Conservation (phyloP, 2,113 vertebrate genomes). For the Cnemophilus loriae region DNA sequence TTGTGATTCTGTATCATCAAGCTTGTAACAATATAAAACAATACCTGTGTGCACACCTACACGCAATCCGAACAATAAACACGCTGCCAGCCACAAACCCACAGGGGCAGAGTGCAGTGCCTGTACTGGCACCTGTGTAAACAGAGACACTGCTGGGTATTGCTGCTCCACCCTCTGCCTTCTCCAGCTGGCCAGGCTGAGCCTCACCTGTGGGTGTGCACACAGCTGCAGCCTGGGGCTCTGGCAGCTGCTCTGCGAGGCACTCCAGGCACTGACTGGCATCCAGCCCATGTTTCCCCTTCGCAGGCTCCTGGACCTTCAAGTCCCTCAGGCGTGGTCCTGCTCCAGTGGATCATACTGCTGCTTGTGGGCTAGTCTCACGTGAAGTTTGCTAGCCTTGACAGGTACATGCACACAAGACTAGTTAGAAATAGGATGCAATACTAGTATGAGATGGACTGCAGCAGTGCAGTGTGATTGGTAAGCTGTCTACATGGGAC, state of each 20-base stretch:
- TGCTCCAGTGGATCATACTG: background rate
- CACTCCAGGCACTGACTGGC: background rate
- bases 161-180: background rate
- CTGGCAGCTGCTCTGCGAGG: background rate
- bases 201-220: background rate
- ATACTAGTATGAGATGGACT: too few species aligned
- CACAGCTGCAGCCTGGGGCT: background rate
- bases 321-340: background rate
- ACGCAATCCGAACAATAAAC: fast-evolving
- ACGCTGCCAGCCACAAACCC: background rate
- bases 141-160: fast-evolving
- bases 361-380: background rate
- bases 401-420: fast-evolving
- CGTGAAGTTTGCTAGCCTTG: background rate
- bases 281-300: too few species aligned
- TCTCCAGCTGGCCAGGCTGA: background rate
- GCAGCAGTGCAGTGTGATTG: background rate
- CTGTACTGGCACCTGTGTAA: background rate
- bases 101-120: background rate
- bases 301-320: background rate
- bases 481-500: background rate
- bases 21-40: background rate
- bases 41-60: background rate
- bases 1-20: background rate
- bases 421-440: background rate